These are phyloP conservation scores for Sarcophaga carnaria DNA, from an alignment of 2,888 invertebrate species.

Conservation along the genomic window DNA sequence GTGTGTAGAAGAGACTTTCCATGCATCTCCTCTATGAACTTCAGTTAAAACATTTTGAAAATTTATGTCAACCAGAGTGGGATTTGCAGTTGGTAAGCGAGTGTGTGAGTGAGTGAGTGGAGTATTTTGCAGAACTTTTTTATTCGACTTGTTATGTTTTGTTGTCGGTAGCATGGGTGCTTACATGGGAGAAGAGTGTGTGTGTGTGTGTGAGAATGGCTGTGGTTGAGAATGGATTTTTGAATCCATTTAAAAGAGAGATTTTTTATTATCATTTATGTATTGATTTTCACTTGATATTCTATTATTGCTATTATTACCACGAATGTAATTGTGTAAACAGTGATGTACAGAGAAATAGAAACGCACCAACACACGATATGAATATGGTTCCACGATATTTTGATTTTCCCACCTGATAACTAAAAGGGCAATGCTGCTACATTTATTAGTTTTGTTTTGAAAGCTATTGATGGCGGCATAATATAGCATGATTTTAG, in stretches of 20 bases:
- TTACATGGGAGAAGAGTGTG: neutral
- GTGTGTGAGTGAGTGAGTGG: neutral
- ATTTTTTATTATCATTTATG: slow-evolving; percentile 10
- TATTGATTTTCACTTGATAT: slow-evolving; percentile 24
- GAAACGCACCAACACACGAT: neutral
- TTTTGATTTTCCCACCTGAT: neutral
- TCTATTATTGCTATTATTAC: neutral
- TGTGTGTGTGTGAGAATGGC: neutral
- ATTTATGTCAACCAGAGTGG: slow-evolving; percentile 30
- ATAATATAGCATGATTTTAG: too few species aligned
- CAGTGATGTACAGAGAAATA: neutral
- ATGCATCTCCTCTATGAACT: slow-evolving; percentile 20
- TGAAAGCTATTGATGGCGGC: too few species aligned
- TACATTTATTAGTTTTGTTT: too few species aligned
- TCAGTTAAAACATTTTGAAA: slow-evolving; percentile 34
- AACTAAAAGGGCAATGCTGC: neutral
- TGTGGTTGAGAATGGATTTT: slow-evolving; percentile 37
- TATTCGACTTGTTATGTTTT: neutral
- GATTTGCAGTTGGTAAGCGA: slow-evolving; percentile 4
- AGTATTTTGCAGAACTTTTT: neutral
- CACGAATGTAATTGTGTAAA: neutral
- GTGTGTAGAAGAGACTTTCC: neutral
- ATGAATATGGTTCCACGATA: neutral
- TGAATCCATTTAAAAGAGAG: slow-evolving; percentile 19
- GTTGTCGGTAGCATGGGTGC: neutral